phyloP scores from a whole-genome alignment of 2,113 vertebrate genomes.

The Gobius niger region DNA sequence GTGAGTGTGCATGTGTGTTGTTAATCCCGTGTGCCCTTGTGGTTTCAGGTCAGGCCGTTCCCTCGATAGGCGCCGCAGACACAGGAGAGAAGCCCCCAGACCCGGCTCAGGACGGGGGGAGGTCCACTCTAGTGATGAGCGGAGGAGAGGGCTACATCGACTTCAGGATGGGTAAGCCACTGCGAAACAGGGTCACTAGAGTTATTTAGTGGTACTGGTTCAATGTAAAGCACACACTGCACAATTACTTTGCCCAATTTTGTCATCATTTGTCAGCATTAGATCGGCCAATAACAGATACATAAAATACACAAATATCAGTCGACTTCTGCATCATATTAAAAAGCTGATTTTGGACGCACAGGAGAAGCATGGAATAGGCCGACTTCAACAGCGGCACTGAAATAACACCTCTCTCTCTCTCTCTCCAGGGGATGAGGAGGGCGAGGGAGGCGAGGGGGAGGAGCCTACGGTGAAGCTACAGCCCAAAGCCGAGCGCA shows the following conservation, averaged over 20 bases:
- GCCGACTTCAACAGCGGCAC: too few species aligned
- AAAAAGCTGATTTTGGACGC: too few species aligned
- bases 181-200: too few species aligned
- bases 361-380: too few species aligned
- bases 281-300: too few species aligned
- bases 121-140: slow-evolving; percentile 92
- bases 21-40: background rate
- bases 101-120: slow-evolving; percentile 74
- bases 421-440: slow-evolving; percentile 85
- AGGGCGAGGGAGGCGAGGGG: slow-evolving; percentile 82
- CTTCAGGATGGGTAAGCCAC: slow-evolving; percentile 94
- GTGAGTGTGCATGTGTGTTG: background rate
- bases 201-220: too few species aligned
- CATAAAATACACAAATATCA: too few species aligned
- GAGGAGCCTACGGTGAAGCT: slow-evolving; percentile 85
- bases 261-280: too few species aligned
- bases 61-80: slow-evolving; percentile 59
- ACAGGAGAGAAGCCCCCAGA: slow-evolving; percentile 78
- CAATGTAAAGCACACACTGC: too few species aligned
- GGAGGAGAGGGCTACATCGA: slow-evolving; percentile 99
- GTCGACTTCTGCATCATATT: too few species aligned
- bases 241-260: too few species aligned
- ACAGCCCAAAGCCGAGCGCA: slow-evolving; percentile 94
- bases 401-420: background rate
- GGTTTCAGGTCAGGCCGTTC: slow-evolving; percentile 83